Evolutionary conservation across 2,113 vertebrate genomes (phyloP).

Genomic region (Cebidichthys violaceus): DNA sequence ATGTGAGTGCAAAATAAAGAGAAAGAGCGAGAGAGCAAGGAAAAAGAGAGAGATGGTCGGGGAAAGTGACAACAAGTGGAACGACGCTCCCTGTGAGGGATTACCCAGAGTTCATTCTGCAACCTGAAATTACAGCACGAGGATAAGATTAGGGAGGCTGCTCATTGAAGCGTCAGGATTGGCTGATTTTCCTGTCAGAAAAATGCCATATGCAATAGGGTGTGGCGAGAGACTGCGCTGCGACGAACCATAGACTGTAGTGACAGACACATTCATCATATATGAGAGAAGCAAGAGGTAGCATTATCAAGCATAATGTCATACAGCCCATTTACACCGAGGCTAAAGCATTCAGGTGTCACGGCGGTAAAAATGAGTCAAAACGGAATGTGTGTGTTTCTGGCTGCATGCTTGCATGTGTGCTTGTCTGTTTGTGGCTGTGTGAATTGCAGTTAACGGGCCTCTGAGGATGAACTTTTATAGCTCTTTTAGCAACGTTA

Average conservation of each 20-base stretch:
- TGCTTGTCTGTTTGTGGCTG: conserved; percentile 4
- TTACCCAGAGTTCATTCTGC: conserved; percentile 65
- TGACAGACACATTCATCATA: conserved; percentile 75
- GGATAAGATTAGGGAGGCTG: conserved; percentile 66
- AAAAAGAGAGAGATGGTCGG: conserved; percentile 10
- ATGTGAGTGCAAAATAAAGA: conserved; percentile 41
- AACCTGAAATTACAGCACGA: conserved; percentile 69
- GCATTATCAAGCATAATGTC: conserved; percentile 70
- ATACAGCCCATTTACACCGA: conserved; percentile 60
- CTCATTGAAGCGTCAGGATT: conserved; percentile 69
- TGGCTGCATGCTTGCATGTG: not conserved
- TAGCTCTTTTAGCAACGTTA: conserved; percentile 22
- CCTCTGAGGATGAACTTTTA: conserved; percentile 29
- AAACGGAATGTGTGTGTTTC: not conserved
- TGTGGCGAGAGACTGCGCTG: conserved; percentile 46
- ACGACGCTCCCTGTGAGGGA: conserved; percentile 50
- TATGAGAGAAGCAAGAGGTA: conserved; percentile 54
- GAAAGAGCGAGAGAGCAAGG: conserved; percentile 24
- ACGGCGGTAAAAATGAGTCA: conserved; percentile 48
- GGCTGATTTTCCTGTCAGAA: conserved; percentile 74
- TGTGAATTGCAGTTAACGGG: not conserved
- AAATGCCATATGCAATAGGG: conserved; percentile 64
- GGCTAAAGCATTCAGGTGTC: conserved; percentile 68
- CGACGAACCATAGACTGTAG: conserved; percentile 41
- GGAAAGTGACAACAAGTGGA: conserved; percentile 53